phyloP scores from a whole-genome alignment of 2,113 vertebrate species.

The Bungarus multicinctus region DNA sequence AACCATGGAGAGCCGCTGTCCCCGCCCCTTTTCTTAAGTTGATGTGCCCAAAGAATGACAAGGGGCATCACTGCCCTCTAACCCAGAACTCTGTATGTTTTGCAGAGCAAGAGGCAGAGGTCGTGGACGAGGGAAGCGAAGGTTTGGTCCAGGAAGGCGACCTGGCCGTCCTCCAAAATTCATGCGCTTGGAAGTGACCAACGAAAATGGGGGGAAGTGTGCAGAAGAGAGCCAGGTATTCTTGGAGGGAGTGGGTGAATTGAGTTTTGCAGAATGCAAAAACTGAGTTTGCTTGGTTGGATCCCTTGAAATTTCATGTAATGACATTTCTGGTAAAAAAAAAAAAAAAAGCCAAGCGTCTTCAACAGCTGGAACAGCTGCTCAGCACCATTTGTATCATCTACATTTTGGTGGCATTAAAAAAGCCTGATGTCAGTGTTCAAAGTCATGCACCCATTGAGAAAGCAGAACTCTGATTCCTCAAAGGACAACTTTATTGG shows the following conservation, averaged over 20 bases:
- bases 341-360: neutral
- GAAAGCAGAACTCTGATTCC: too few relatives aligned
- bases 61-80: constrained; percentile 11
- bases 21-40: neutral
- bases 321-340: too few relatives aligned
- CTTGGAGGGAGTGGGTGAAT: neutral
- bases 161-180: constrained; percentile 93
- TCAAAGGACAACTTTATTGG: too few relatives aligned
- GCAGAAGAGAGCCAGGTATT: constrained; percentile 77
- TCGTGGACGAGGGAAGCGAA: constrained; percentile 86
- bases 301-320: neutral
- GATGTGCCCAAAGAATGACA: too few relatives aligned
- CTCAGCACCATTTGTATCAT: neutral
- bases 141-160: constrained; percentile 87
- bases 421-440: neutral
- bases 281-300: too few relatives aligned
- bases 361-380: neutral
- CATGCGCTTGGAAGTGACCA: constrained; percentile 80
- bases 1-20: neutral
- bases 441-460: too few relatives aligned
- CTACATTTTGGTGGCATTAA: neutral
- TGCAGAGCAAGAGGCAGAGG: constrained; percentile 86
- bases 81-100: constrained; percentile 43
- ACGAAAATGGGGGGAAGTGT: constrained; percentile 76
- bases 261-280: neutral